Conservation (phyloP, 2,888 invertebrate species). For the Caenorhabditis angaria region DNA sequence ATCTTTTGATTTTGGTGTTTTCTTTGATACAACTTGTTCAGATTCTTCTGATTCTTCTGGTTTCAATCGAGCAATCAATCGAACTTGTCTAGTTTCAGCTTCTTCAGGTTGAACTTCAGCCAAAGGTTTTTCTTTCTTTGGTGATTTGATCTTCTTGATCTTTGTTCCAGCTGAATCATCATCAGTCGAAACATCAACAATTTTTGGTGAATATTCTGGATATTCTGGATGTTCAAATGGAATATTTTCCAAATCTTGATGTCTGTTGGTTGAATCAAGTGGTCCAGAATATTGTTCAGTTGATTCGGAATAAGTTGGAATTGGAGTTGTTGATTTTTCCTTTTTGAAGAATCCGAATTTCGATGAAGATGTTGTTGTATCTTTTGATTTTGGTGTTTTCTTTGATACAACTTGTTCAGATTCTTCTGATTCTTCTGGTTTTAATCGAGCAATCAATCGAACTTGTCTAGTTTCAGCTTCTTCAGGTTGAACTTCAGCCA, state of each 20-base stretch:
- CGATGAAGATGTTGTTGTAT: no score
- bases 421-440: conserved; percentile 3
- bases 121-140: no score
- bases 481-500: conserved; percentile 12
- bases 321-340: neutral
- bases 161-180: conserved; percentile 27
- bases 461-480: conserved; percentile 10
- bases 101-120: conserved; percentile 13
- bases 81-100: conserved; percentile 8
- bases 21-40: conserved; percentile 16
- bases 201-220: conserved; percentile 20
- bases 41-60: conserved; percentile 5
- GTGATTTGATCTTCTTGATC: conserved; percentile 16
- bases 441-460: conserved; percentile 14
- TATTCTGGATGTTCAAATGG: conserved; percentile 17
- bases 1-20: conserved; percentile 14
- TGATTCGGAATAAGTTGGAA: conserved; percentile 6
- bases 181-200: conserved; percentile 15
- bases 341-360: conserved; percentile 14
- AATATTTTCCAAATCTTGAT: conserved; percentile 32
- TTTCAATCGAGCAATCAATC: conserved; percentile 14
- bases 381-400: conserved; percentile 18
- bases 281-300: conserved; percentile 26
- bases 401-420: conserved; percentile 16
- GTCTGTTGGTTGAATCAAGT: conserved; percentile 17